Percentiles rank a stretch among this genome's conserved stretches.
phyloP scores from a whole-genome alignment of 2,113 vertebrate genomes.

The Lota lota region DNA sequence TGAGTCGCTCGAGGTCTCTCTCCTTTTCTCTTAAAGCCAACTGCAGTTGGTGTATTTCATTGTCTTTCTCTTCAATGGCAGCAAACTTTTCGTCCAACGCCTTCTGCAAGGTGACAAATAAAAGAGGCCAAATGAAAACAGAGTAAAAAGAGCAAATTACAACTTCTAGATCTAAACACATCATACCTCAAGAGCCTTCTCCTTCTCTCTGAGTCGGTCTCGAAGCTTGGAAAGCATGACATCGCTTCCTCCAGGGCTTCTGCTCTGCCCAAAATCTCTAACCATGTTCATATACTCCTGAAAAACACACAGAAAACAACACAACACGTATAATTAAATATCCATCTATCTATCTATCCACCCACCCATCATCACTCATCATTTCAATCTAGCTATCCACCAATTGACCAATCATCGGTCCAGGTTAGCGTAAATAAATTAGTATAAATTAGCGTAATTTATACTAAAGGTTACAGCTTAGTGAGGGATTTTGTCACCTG shows the following conservation, averaged over 20 bases:
- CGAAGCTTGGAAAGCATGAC: slow-evolving; percentile 69
- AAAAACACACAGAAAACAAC: too few relatives aligned
- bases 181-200: slow-evolving; percentile 72
- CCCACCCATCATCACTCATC: too few relatives aligned
- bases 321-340: too few relatives aligned
- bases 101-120: slow-evolving; percentile 53
- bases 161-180: neutral
- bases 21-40: slow-evolving; percentile 76
- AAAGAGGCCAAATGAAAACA: slow-evolving; percentile 10
- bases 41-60: slow-evolving; percentile 74
- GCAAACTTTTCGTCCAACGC: slow-evolving; percentile 76
- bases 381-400: too few relatives aligned
- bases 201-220: slow-evolving; percentile 76
- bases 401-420: too few relatives aligned
- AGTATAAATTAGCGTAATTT: neutral
- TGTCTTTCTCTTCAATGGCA: slow-evolving; percentile 77
- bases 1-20: slow-evolving; percentile 72
- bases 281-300: slow-evolving; percentile 77
- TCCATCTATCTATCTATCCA: too few relatives aligned
- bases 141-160: neutral
- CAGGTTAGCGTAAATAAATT: too few relatives aligned
- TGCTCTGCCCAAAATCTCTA: slow-evolving; percentile 68
- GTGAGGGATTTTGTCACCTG: slow-evolving; percentile 69
- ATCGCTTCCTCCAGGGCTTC: slow-evolving; percentile 65
- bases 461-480: neutral